Evolutionary conservation across 1,140 invertebrate genomes (phyloP).

Genomic region (Micrasema minimum): DNA sequence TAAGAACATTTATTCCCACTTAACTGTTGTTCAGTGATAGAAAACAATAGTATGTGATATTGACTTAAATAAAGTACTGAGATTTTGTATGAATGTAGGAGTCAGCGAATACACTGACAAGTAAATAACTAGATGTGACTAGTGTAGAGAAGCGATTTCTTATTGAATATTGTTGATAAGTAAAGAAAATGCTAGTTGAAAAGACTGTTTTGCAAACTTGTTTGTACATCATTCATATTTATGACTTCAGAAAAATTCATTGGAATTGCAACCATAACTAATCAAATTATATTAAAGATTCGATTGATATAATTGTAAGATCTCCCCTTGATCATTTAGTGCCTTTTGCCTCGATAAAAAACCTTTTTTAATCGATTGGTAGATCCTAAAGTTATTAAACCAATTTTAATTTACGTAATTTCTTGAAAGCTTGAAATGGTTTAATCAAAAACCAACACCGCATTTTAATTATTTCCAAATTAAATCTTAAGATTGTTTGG

Average conservation of each 20-base stretch:
- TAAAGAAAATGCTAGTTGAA: conserved; percentile 35
- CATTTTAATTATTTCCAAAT: too few relatives aligned
- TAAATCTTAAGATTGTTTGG: too few relatives aligned
- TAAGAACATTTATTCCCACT: conserved; percentile 21
- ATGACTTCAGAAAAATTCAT: not conserved
- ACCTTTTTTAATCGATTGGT: not conserved
- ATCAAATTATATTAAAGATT: conserved; percentile 25
- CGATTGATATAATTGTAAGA: conserved; percentile 12
- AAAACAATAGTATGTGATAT: conserved; percentile 48
- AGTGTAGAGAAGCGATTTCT: conserved; percentile 30
- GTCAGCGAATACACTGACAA: conserved; percentile 10
- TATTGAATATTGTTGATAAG: conserved; percentile 40
- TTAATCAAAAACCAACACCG: too few relatives aligned
- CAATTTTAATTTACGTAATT: too few relatives aligned
- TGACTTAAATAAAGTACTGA: conserved; percentile 32
- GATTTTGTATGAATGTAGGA: conserved; percentile 36
- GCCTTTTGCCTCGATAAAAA: conserved; percentile 29
- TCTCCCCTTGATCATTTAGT: conserved; percentile 27
- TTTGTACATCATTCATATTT: not conserved
- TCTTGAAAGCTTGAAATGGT: too few relatives aligned
- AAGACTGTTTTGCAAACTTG: conserved; percentile 37
- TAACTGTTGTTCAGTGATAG: conserved; percentile 50
- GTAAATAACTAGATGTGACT: conserved; percentile 14
- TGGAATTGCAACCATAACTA: conserved; percentile 29
- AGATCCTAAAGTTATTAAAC: too few relatives aligned